Base-by-base conservation (phyloP, 1,140 invertebrate genomes). In the Stegodyphus dumicola region DNA sequence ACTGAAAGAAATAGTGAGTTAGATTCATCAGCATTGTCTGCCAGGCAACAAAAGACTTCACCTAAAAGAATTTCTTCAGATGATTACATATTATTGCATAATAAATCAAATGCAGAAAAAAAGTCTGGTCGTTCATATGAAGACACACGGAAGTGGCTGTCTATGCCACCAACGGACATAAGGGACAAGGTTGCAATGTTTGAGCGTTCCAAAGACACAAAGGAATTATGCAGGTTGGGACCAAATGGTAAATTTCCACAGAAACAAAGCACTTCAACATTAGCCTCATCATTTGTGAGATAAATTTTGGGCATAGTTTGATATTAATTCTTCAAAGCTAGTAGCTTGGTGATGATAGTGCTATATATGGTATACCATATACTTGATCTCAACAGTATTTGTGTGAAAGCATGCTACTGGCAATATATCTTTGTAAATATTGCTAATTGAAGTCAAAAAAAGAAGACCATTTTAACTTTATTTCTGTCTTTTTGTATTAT, bases 121-220 rank as follows among this genome's bases (percentile, higher is more conserved):
- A 80, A 80, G n/a, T 69, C 77, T 15, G 48, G 15, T 33, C 64
- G 76, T 18, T 73, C 85, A 13, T 81, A 75, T 49, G 74, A 83
- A 15, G 76, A 79, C 13, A 77, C n/a, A 54, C 66, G 84, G 3
- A 86, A 78, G 17, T 86, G 76, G 49, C 69, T 70, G 6, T 75
- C 77, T 1, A 80, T 79, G 77, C 75, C 71, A 6, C 79, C 78
- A n/a, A 83, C 73, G 33, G 74, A 79, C 49, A 87, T 87, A 56
- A 81, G 86, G 71, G 86, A 87, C 74, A 87, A 75, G 64, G 86
- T 79, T 67, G 86, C 86, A 87, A 87, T 87, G 86, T 87, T 87
- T 66, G 86, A 87, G 66, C 79, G 79, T 83, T 79, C 78, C 54
- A 81, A 87, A 83, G 79, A 81, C 71, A 51, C 78, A 5, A 74